Evolutionary conservation across 2,888 invertebrate genomes (phyloP).

Genomic region (Aphidoletes aphidimyza): DNA sequence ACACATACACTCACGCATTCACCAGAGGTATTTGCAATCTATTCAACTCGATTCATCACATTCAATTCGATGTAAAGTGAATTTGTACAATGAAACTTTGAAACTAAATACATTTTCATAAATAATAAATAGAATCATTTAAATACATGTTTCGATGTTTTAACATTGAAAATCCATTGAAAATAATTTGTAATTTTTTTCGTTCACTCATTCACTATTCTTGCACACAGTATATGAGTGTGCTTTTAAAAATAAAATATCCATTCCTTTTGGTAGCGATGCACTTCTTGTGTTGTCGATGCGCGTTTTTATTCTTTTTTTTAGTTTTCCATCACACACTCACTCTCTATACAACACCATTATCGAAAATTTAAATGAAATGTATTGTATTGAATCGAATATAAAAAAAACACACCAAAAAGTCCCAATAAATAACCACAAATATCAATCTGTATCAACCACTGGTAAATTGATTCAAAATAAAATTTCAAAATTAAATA

Average conservation of each 20-base stretch:
- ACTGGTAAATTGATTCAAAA: no score
- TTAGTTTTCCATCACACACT: background rate
- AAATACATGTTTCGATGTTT: background rate
- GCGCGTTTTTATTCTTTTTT: background rate
- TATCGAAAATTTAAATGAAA: no score
- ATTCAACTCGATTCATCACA: background rate
- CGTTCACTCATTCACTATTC: background rate
- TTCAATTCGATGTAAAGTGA: background rate
- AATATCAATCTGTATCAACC: background rate
- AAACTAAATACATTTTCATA: no score
- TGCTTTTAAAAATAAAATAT: no score
- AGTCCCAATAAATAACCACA: slow-evolving; percentile 14
- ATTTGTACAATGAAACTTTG: no score
- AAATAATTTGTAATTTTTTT: no score
- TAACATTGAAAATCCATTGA: background rate
- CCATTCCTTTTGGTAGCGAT: slow-evolving; percentile 17
- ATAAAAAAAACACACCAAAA: background rate
- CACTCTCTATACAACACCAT: no score
- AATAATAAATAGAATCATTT: no score
- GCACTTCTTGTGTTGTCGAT: slow-evolving; percentile 34
- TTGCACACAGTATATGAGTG: background rate
- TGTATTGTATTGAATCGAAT: no score
- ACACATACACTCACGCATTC: background rate
- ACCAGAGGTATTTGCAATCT: background rate
- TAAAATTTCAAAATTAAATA: background rate